Evolutionary conservation across 2,888 invertebrate species (phyloP), one percentile per base, ranked within the genome.

Genomic region (Branchipolynoe longqiensis): DNA sequence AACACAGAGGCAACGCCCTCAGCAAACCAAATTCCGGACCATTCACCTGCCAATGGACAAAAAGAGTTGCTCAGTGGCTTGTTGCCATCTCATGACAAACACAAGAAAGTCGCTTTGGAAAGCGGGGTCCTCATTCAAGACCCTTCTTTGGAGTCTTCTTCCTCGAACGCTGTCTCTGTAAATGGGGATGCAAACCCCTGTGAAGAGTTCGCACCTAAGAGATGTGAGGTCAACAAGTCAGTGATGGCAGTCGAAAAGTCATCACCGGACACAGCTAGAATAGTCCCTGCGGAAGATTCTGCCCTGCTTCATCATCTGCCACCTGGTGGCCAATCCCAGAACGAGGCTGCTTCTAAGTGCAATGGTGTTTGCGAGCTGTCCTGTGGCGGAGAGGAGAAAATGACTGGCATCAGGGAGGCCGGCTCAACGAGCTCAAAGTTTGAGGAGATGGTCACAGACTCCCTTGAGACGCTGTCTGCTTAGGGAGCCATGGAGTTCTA

Each of bases 381-480:
- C 73, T n/a, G 22, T n/a, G 73, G 36, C 18, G 25, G 38, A 28
- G 48, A 54, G 3, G 28, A 78, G 1, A 54, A 12, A 54, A 33
- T 12, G 28, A 54, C n/a, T 54, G 78, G 28, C n/a, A 3, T 48
- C 14, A 48, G 31, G 6, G 69, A 3, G 54, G 22, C 82, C 25
- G 28, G 33, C 33, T 31, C 82, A 12, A 28, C 56, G 54, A 40
- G 62, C 28, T 85, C 73, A 84, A 97, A 97, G 94, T 97, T 97
- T 92, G 97, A 97, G 84, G 97, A 97, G 95, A 96, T 98, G 91
- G 97, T 97, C 90, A 97, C 97, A 94, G 97, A 97, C 94, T 97
- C 97, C 88, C 97, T 97, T 92, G 97, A 97, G 94, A 97, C 97
- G 91, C 97, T 97, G 91, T 96, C 96, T 91, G 97, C 97, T 22